Evolutionary conservation across 2,113 vertebrate species (phyloP), one percentile per base, ranked within the genome.

Genomic region (Ailurus styani): DNA sequence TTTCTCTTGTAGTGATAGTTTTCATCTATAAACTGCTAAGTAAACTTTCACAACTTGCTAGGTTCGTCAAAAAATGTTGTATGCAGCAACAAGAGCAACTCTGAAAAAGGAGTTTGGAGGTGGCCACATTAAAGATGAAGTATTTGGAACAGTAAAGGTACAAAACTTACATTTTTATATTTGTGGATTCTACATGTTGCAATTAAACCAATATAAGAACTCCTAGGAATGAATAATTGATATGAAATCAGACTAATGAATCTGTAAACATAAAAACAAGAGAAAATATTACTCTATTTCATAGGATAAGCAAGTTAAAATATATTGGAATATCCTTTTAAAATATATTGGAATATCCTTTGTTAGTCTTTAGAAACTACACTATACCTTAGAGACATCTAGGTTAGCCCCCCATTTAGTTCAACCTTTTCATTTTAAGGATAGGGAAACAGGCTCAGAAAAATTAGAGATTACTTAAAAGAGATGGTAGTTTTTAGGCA

Each of bases 41-140:
- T 55, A 79, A 96, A 64, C 75, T 97, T 40, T 96, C 90, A 96
- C 93, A n/a, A 96, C 60, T 42, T 45, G 13, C 93, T 97, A 99
- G 99, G 99, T 99, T 98, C 99, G 99, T 95, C 99, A 99, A 37
- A 99, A 99, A 99, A 99, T 99, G 99, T 98, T 99, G 73, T 99
- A 99, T 97, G 99, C 99, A 96, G 99, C 99, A 98, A 99, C 99
- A 78, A 99, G 99, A 98, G 99, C 99, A 95, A 99, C 99, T 6
- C 97, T 99, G 97, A 99, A 99, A 98, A 99, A 99, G 96, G 99
- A 99, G 97, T 99, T 99, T 98, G 99, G 99, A 98, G 99, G 99
- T 27, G 99, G 99, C 23, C 99, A 99, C 98, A 99, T 99, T 97
- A 99, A 99, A 98, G 99, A 99, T 95, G 99, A 99, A 99, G 97